Conservation (phyloP, 2,113 vertebrate species). For the Camelus bactrianus region DNA sequence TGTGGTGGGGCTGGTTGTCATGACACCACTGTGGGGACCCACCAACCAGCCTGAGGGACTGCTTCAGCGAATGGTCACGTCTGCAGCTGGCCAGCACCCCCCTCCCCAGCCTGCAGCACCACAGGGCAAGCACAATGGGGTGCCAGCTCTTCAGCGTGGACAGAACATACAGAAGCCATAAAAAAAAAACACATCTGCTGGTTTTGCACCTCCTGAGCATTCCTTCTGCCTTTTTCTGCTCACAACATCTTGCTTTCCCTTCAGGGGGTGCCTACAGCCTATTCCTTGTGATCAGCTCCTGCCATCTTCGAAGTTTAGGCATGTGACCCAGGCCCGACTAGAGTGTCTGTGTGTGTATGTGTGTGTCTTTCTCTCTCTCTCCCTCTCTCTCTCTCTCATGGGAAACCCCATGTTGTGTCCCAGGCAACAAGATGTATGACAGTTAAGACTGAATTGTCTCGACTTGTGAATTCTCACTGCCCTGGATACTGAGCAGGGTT, state of each 20-base stretch:
- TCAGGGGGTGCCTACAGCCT: not conserved
- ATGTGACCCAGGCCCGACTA: not conserved
- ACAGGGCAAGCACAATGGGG: not conserved
- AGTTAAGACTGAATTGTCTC: not conserved
- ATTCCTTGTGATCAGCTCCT: not conserved
- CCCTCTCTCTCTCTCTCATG: not conserved
- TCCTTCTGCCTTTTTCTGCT: not conserved
- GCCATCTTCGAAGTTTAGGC: not conserved
- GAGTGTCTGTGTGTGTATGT: not conserved
- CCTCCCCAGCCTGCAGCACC: not conserved
- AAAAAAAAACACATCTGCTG: accelerated
- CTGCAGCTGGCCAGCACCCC: not conserved
- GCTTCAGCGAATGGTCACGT: not conserved
- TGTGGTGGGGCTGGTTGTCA: not conserved
- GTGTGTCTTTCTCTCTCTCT: too few species aligned
- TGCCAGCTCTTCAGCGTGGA: not conserved
- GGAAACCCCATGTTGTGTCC: not conserved
- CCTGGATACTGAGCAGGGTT: not conserved
- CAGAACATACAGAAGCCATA: not conserved
- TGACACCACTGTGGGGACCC: not conserved
- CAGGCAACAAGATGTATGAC: not conserved
- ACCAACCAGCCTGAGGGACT: not conserved
- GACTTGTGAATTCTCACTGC: not conserved
- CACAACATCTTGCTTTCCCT: not conserved
- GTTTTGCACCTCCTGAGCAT: not conserved